phyloP scores from a whole-genome alignment of 2,797 vertebrate species.

The Phataginus tetradactyla region DNA sequence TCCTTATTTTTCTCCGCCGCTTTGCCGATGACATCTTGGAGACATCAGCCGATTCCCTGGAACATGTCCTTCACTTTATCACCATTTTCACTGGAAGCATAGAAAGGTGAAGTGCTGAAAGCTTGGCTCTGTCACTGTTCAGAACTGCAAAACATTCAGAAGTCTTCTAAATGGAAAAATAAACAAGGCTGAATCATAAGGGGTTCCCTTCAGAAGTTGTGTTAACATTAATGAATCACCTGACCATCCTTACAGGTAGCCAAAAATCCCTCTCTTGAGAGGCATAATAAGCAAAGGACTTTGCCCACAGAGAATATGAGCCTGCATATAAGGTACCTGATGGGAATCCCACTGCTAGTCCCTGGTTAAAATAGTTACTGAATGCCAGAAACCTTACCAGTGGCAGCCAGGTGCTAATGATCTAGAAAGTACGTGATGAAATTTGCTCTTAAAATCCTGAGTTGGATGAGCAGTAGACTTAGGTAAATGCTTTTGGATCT shows the following conservation, averaged over 20 bases:
- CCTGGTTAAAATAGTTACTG: not conserved
- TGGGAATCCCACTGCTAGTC: not conserved
- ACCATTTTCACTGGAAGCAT: conserved; percentile 97
- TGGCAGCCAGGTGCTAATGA: not conserved
- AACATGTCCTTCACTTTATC: conserved; percentile 95
- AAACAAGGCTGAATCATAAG: not conserved
- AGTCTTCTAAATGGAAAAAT: conserved; percentile 35
- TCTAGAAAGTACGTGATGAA: not conserved
- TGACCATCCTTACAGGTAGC: not conserved
- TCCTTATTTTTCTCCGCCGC: conserved; percentile 97
- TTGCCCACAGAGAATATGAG: conserved; percentile 13
- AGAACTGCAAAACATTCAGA: not conserved
- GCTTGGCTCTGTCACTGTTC: not conserved
- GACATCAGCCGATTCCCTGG: conserved; percentile 93
- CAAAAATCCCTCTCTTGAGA: not conserved
- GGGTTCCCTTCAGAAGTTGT: not conserved
- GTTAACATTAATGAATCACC: not conserved
- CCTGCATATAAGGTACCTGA: not conserved
- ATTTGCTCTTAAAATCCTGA: not conserved
- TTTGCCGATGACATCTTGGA: conserved; percentile 97
- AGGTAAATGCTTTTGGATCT: not conserved
- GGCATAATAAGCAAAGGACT: conserved; percentile 1
- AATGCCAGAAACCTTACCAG: not conserved
- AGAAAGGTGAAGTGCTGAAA: conserved; percentile 89
- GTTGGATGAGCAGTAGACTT: not conserved